Percentiles rank a stretch among this genome's conserved stretches.
Evolutionary conservation across 2,888 invertebrate genomes (phyloP).

Genomic region (Mythimna ferrago): DNA sequence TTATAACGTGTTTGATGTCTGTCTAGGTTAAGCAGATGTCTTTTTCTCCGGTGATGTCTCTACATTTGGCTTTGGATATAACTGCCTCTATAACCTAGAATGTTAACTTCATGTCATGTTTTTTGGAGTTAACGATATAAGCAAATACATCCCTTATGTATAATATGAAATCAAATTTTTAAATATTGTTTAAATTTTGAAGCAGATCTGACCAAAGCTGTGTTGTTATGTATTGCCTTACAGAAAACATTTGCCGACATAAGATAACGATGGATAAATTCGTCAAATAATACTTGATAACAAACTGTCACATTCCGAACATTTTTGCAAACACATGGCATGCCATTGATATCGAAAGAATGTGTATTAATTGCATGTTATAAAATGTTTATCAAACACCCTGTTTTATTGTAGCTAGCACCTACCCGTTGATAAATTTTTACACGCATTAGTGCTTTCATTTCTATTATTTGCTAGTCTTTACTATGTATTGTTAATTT

Average conservation of each 20-base stretch:
- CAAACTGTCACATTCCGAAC: conserved; percentile 50
- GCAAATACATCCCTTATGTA: neutral
- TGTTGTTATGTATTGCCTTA: conserved; percentile 6
- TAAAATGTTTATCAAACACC: conserved; percentile 30
- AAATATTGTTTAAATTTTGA: neutral
- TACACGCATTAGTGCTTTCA: neutral
- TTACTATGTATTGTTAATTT: neutral
- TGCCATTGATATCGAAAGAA: conserved; percentile 41
- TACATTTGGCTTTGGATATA: neutral
- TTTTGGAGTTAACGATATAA: neutral
- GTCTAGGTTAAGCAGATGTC: conserved; percentile 9
- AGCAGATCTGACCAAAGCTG: neutral
- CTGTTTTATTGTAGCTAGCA: conserved; percentile 40
- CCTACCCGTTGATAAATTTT: conserved; percentile 13
- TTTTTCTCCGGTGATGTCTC: neutral
- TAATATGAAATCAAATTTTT: no score
- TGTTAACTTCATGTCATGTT: neutral
- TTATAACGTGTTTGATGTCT: conserved; percentile 19
- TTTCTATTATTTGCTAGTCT: neutral
- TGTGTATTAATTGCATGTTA: conserved; percentile 47
- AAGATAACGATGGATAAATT: conserved; percentile 47
- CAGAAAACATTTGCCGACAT: conserved; percentile 16
- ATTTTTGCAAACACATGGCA: conserved; percentile 53
- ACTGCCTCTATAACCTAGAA: neutral
- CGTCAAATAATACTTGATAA: conserved; percentile 47